These are phyloP conservation scores for Prietella phreatophila DNA, from an alignment of 2,113 vertebrate genomes.

Conservation along the genomic window DNA sequence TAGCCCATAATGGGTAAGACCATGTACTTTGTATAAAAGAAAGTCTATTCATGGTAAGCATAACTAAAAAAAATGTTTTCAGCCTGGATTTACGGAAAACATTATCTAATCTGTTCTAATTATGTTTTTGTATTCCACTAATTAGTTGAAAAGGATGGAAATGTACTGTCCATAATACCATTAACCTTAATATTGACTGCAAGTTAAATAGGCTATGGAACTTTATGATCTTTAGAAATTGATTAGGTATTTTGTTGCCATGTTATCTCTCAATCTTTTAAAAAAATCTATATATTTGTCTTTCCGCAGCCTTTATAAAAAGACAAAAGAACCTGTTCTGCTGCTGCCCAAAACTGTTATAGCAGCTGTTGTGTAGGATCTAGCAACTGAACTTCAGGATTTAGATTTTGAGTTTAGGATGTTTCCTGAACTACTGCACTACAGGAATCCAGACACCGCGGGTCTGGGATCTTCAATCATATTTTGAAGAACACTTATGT, in stretches of 20 bases:
- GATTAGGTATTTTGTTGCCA: background rate
- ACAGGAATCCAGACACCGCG: background rate
- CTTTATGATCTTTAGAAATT: background rate
- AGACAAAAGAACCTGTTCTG: background rate
- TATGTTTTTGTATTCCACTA: background rate
- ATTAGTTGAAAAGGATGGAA: background rate
- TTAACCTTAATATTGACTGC: background rate
- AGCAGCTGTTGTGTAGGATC: background rate
- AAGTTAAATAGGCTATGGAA: background rate
- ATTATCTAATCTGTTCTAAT: background rate
- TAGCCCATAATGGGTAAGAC: too few relatives aligned
- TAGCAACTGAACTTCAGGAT: background rate
- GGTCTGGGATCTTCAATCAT: background rate
- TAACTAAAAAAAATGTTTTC: too few relatives aligned
- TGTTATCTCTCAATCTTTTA: background rate
- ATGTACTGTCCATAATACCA: background rate
- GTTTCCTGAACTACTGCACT: background rate
- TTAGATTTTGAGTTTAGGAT: background rate
- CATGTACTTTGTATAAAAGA: too few relatives aligned
- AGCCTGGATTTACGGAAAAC: background rate
- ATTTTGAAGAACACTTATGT: too few relatives aligned
- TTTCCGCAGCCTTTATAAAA: background rate
- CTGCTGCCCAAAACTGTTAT: background rate
- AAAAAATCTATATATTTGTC: too few relatives aligned
- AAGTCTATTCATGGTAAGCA: too few relatives aligned